phyloP scores from a whole-genome alignment of 2,888 invertebrate genomes.

The Hoplodrina ambigua region DNA sequence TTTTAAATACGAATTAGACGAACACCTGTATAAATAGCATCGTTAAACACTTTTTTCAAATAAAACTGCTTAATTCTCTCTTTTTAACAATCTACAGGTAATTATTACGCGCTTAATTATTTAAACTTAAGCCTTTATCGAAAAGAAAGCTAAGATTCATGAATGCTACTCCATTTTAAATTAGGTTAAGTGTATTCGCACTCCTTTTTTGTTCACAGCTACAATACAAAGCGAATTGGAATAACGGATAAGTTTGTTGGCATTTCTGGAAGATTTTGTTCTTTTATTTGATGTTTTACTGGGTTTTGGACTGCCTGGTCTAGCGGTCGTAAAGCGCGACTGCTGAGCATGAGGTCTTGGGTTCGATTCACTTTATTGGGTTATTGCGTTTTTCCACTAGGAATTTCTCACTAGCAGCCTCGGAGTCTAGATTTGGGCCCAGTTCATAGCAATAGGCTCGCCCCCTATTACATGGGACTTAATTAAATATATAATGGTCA shows the following conservation, averaged over 20 bases:
- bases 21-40: constrained; percentile 49
- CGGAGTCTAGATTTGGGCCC: no score
- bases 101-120: constrained; percentile 53
- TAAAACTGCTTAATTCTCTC: constrained; percentile 58
- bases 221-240: constrained; percentile 25
- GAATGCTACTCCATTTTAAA: constrained; percentile 38
- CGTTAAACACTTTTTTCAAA: constrained; percentile 61
- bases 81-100: constrained; percentile 47
- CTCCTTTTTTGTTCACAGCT: constrained; percentile 36
- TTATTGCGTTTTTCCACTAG: no score
- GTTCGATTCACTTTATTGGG: no score
- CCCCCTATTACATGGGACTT: no score
- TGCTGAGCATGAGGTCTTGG: no score
- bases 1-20: constrained; percentile 40
- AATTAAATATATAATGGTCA: no score
- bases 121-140: constrained; percentile 48
- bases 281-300: constrained; percentile 8
- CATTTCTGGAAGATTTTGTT: constrained; percentile 20
- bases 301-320: constrained; percentile 10
- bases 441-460: no score
- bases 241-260: constrained; percentile 33
- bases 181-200: constrained; percentile 42
- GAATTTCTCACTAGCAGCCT: no score
- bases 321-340: no score
- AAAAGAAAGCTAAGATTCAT: constrained; percentile 36